Evolutionary conservation across 30 jellyfish, hydroid and myxozoan genomes (phyloP).

Genomic region (Aurelia aurita complex sp. Pacific): DNA sequence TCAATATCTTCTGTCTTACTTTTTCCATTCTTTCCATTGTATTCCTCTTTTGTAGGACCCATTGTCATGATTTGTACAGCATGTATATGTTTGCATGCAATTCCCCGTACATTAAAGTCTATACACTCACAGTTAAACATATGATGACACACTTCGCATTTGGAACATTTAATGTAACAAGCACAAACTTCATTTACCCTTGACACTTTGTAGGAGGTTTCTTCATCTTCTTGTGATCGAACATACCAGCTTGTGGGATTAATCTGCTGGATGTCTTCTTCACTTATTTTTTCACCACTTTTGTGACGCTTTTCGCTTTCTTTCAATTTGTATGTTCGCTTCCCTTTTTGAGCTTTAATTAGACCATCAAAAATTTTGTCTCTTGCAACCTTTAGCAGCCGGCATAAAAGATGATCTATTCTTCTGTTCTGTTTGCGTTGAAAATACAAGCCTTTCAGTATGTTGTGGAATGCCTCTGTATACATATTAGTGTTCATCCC

Average conservation of each 20-base stretch:
- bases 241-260: background rate
- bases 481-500: constrained; percentile 21
- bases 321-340: constrained; percentile 14
- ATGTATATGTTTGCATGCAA: background rate
- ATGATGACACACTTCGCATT: constrained; percentile 20
- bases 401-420: constrained; percentile 16
- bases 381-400: constrained; percentile 21
- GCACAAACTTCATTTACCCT: background rate
- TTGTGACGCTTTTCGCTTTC: constrained; percentile 3
- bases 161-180: background rate
- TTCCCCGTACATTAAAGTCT: constrained; percentile 10
- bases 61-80: background rate
- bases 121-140: constrained; percentile 18
- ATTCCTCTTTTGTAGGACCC: background rate
- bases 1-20: background rate
- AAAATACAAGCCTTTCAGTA: constrained; percentile 12
- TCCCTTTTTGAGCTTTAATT: constrained; percentile 16
- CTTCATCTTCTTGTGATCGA: background rate
- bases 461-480: too few species aligned
- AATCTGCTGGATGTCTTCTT: background rate
- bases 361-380: constrained; percentile 36
- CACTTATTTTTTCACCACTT: background rate
- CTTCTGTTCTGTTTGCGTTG: constrained; percentile 34
- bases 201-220: background rate
- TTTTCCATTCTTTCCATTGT: background rate